Evolutionary conservation across 2,797 vertebrate genomes (phyloP), one percentile per base, ranked within the genome.

Genomic region (Acomys russatus): DNA sequence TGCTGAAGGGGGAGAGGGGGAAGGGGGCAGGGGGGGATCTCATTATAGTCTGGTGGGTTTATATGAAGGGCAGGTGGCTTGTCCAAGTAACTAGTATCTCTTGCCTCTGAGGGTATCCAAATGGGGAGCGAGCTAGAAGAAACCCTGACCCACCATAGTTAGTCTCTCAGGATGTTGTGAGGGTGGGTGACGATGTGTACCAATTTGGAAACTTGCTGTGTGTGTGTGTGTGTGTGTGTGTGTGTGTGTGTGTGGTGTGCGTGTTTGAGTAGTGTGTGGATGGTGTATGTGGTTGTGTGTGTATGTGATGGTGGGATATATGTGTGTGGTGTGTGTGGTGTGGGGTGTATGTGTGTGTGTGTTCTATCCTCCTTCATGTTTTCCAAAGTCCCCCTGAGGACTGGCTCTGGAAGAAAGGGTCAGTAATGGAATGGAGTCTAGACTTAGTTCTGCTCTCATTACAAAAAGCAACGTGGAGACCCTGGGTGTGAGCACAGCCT

Each of bases 1-100:
- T 71, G 87, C 63, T 85, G 74, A 63, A 93, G 97, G 73, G 78
- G 90, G 78, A 76, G 92, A 91, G 44, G 76, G 28, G 28, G 78
- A 71, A 79, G 78, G 90, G 78, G 49, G 76, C 23, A 76, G 92
- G 92, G 44, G 76, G 28, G 28, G 78, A 71, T 64, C 87, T 85
- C 82, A 4, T 90, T 92, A 90, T 89, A 92, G 77, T 85, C 77
- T 90, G 92, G 90, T 94, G 90, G 70, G 85, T 86, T 92, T 88
- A 92, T 64, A 86, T 0, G 54, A 91, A 66, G 83, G 77, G 33
- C 61, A 23, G n/a, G 12, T 54, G 94, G 64, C 78, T 83, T 92
- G 88, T 92, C 71, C 56, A 56, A 91, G 68, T 90, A 85, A 88
- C 61, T 15, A 2, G 61, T 35, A 28, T 76, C 7, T 90, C 7